Base-by-base conservation (phyloP, 2,113 vertebrate genomes). In the Lathamus discolor region DNA sequence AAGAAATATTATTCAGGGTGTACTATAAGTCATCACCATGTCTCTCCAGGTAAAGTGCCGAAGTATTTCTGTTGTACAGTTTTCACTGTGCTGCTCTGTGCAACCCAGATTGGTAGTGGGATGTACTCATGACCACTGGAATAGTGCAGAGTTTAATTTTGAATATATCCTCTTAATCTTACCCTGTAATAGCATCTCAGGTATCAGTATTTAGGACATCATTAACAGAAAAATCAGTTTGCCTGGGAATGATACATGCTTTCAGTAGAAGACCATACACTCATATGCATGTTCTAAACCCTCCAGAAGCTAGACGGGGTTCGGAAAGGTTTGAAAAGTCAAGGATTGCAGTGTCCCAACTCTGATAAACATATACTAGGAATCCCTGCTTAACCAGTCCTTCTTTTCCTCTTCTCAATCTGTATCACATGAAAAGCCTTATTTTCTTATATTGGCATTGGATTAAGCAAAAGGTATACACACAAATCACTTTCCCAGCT, bases 11-110 rank as follows among this genome's bases (percentile, higher is more conserved):
- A 93, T 91, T 76, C 70, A 72, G 91, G 74, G 37, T 24, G 24
- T 31, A 43, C 93, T 95, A 90, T 98, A 98, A 95, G 96, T 98
- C 97, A 98, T 97, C 94, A 96, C 94, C 91, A 85, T 55, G 74
- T 90, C 90, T 96, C 94, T 96, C 93, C 96, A 97, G 97, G 95
- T 96, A 94, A 98, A 94, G 92, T 75, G 88, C 75, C 64, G 10
- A 95, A 95, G 95, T 77, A 88, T 91, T 96, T 96, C 83, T 93
- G 83, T 77, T 84, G 68, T 74, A 63, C 49, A 59, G 88, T 90
- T 96, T 92, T 92, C 86, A 70, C 73, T 78, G 86, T 66, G 88
- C 88, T 95, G 68, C 89, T 93, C 81, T 77, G 66, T 72, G 93
- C 78, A 96, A 73, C 73, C 72, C 61, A 94, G 84, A 49, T 62